phyloP scores from a whole-genome alignment of 2,888 invertebrate species.

The Mactromeris polynyma region DNA sequence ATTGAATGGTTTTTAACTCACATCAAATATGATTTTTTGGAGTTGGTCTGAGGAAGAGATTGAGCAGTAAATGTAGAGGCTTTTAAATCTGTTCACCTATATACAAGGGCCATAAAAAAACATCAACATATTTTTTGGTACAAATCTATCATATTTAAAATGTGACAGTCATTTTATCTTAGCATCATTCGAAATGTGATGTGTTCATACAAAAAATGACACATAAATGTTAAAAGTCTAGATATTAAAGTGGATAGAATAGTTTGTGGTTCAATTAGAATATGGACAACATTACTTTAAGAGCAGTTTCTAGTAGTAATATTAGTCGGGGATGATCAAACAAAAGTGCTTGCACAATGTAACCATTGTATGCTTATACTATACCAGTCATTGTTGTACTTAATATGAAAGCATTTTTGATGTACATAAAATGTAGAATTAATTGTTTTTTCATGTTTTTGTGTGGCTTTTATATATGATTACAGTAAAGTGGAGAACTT shows the following conservation, averaged over 20 bases:
- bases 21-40: background rate
- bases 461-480: background rate
- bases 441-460: conserved; percentile 13
- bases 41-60: background rate
- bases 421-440: background rate
- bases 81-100: background rate
- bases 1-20: background rate
- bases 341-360: background rate
- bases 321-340: conserved; percentile 5
- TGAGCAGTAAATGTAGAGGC: background rate
- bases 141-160: conserved; percentile 4
- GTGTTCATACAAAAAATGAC: background rate
- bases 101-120: conserved; percentile 4
- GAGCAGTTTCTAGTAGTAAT: background rate
- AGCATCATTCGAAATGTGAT: background rate
- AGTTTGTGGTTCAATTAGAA: background rate
- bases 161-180: conserved; percentile 1
- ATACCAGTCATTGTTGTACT: background rate
- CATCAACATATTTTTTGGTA: background rate
- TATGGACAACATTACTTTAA: background rate
- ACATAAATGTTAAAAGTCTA: background rate
- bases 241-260: background rate
- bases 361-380: background rate
- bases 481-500: background rate
- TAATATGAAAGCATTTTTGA: background rate